Base-by-base conservation (phyloP, 2,888 invertebrate genomes). In the Cryptus viduatorius region DNA sequence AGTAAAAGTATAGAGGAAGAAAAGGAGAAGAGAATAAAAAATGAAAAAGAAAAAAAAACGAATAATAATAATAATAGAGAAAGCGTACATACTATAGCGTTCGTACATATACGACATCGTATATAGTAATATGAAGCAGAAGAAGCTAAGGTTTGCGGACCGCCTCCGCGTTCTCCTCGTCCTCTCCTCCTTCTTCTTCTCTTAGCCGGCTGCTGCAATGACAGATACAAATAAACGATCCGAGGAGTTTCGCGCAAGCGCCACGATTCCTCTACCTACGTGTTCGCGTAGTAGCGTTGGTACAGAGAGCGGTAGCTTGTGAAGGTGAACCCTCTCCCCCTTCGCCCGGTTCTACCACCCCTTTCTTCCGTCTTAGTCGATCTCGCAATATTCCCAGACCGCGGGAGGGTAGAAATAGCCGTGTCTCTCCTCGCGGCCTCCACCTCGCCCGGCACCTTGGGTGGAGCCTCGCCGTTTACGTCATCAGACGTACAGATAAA, bases 181-280 rank as follows among this genome's bases (percentile, higher is more conserved):
- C 75, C 73, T 81, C 64, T 61, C 80, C 82, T 80, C 73, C 84
- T 75, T 78, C 78, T 80, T 80, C 83, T 87, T 87, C 87, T 87
- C 88, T 88, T 87, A 83, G 84, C 87, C 87, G 86, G 87, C 89
- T 89, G 89, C 89, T 89, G 92, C 93, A 93, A 93, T 93, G 93
- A 93, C 93, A 93, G 93, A 93, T 93, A 93, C 93, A 93, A 93
- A 93, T 93, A 93, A 93, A 93, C 92, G 93, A 93, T 92, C 90
- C 89, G 12, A 80, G 87, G 88, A 88, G 89, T 89, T 88, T 85
- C 83, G 92, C 92, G 93, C 93, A 93, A 90, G 93, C 93, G 93
- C 93, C 86, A 87, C 64, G 65, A 68, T 81, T 83, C 84, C 76
- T 75, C 77, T 79, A 69, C 71, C 82, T 64, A 72, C 73, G 44